These are phyloP conservation scores for Malachius bipustulatus DNA, from an alignment of 2,888 invertebrate species.

Conservation along the genomic window DNA sequence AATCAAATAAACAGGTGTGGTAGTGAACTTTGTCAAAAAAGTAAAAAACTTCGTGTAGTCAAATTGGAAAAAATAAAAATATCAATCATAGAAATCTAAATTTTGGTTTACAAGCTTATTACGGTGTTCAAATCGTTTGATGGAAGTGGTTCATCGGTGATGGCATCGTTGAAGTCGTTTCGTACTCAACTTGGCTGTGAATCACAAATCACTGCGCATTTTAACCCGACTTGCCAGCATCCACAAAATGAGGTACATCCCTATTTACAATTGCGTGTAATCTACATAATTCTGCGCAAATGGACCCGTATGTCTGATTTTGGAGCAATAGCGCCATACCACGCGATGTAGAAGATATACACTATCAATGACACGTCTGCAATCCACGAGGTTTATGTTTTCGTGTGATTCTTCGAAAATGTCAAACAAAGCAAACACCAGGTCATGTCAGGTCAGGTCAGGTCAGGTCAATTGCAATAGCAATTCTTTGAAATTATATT, in stretches of 20 bases:
- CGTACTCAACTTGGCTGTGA: constrained; percentile 2
- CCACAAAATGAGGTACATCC: constrained; percentile 1
- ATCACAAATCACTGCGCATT: neutral
- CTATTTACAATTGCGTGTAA: constrained; percentile 2
- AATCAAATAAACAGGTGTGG: too few relatives aligned
- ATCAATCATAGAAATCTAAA: too few relatives aligned
- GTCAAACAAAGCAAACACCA: constrained; percentile 1
- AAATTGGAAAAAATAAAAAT: too few relatives aligned
- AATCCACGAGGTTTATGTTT: constrained; percentile 2
- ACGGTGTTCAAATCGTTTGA: too few relatives aligned
- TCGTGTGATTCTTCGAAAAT: constrained; percentile 3
- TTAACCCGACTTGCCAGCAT: constrained; percentile 2
- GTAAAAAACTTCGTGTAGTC: too few relatives aligned
- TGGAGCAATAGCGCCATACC: constrained; percentile 3
- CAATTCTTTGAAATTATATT: constrained; percentile 1
- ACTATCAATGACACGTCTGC: constrained; percentile 2
- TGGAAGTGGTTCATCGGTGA: constrained; percentile 1
- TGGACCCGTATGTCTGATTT: constrained; percentile 2
- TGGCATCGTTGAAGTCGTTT: constrained; percentile 1
- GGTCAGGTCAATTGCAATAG: neutral
- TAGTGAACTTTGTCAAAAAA: too few relatives aligned
- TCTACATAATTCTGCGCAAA: constrained; percentile 1
- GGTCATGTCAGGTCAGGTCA: neutral
- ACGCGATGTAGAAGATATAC: constrained; percentile 1
- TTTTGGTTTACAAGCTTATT: too few relatives aligned